Evolutionary conservation across 2,113 vertebrate genomes (phyloP).

Genomic region (Synchiropus splendidus): DNA sequence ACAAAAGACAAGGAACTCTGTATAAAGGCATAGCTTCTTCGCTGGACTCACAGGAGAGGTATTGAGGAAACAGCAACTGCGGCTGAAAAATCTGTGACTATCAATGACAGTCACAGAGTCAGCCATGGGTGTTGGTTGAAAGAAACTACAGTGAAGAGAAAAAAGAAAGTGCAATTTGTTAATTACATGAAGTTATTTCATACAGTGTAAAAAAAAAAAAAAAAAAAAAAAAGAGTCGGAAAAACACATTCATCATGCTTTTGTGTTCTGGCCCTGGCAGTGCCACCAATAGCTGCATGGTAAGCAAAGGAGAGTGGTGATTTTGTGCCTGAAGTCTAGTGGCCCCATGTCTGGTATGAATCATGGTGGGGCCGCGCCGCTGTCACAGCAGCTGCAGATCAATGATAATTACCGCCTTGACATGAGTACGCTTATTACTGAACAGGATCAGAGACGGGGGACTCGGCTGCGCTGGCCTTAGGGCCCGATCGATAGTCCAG

Average conservation of each 20-base stretch:
- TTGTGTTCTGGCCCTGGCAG: conserved; percentile 18
- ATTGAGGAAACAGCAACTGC: too few species aligned
- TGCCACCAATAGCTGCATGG: conserved; percentile 25
- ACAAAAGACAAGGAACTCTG: too few species aligned
- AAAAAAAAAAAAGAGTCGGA: not conserved
- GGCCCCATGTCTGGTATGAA: conserved; percentile 76
- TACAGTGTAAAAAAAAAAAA: not conserved
- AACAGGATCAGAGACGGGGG: conserved; percentile 93
- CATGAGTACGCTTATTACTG: conserved; percentile 97
- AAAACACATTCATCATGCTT: conserved; percentile 23
- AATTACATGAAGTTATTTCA: too few species aligned
- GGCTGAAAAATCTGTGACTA: too few species aligned
- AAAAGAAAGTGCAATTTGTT: too few species aligned
- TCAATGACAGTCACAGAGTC: too few species aligned
- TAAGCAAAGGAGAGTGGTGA: conserved; percentile 30
- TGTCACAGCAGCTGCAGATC: conserved; percentile 88
- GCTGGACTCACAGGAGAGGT: too few species aligned
- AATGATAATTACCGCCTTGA: conserved; percentile 98
- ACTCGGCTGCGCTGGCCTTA: conserved; percentile 77
- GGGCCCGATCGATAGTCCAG: conserved; percentile 87
- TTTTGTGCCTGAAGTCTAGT: conserved; percentile 44
- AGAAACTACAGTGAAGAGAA: too few species aligned
- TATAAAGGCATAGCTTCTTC: too few species aligned
- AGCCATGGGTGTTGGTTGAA: too few species aligned
- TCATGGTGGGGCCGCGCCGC: conserved; percentile 80